Base-by-base conservation (phyloP, 1,140 invertebrate genomes). In the Bombyx mandarina region DNA sequence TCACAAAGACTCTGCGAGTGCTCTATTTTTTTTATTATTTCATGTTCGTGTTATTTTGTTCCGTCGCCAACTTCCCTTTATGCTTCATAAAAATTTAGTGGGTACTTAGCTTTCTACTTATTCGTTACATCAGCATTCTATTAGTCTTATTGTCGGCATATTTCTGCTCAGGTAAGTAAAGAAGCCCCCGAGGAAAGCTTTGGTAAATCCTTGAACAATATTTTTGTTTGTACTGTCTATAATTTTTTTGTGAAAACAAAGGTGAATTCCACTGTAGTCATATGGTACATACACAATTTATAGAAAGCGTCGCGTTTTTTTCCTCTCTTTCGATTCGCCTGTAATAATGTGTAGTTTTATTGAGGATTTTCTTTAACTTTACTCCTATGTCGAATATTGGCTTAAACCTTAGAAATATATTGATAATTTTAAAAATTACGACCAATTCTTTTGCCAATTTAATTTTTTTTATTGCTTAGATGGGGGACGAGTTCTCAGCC, bases 11-110 rank as follows among this genome's bases (percentile, higher is more conserved):
- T 35, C 48, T 18, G 8, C 7, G 48, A 22, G 22, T 49, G 43
- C 54, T 46, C 53, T 58, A 51, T 53, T 57, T 62, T 62, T 63
- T 63, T 49, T 57, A 63, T 63, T 54, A 58, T 56, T 45, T 8
- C 47, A 18, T 57, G 48, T 51, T 55, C 47, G 52, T 63, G 51
- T 61, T 60, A 64, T 64, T 56, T 52, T 44, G 52, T 54, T 45
- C 56, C 53, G 54, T 63, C 62, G 56, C 57, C 56, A 53, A 61
- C 52, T 58, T 49, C 26, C 18, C 56, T 64, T 64, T 61, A 64
- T 64, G 62, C 48, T 60, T 61, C 62, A 60, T 64, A 64, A 64
- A 64, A 64, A 64, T 60, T 60, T 64, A 64, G 47, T 64, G 55
- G 62, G 48, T 56, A 58, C 62, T 64, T 64, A 64, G 60, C 56